Conservation (phyloP, 2,797 vertebrate genomes). For the Peromyscus melanophrys region DNA sequence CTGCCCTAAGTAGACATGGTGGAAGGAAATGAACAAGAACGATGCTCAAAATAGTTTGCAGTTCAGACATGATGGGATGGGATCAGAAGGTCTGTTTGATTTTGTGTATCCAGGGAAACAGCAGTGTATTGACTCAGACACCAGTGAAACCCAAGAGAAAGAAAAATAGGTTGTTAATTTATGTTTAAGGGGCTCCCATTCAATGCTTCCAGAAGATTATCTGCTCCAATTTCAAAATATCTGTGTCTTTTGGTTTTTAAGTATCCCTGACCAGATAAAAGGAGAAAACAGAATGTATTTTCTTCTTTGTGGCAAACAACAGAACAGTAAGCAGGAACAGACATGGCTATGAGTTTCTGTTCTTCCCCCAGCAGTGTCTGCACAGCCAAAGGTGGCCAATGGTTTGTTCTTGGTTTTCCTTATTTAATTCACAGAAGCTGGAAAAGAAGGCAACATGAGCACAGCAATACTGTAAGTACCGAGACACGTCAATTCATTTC, state of each 20-base stretch:
- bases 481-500: conserved; percentile 26
- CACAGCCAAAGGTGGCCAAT: neutral
- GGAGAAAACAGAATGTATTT: conserved; percentile 69
- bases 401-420: conserved; percentile 45
- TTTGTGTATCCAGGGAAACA: conserved; percentile 85
- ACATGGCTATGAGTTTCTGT: neutral
- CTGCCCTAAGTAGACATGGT: conserved; percentile 76
- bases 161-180: conserved; percentile 85
- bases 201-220: conserved; percentile 56
- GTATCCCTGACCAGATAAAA: conserved; percentile 70
- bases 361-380: neutral
- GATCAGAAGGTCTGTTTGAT: conserved; percentile 84
- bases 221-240: conserved; percentile 78
- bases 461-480: neutral
- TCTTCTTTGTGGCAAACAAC: conserved; percentile 58
- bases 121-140: conserved; percentile 85
- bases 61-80: conserved; percentile 86
- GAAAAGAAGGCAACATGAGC: conserved; percentile 25
- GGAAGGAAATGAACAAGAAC: conserved; percentile 84
- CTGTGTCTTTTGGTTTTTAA: conserved; percentile 80
- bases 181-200: conserved; percentile 76
- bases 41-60: conserved; percentile 82
- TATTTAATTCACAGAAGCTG: conserved; percentile 52
- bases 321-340: conserved; percentile 6
- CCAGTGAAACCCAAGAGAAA: conserved; percentile 87